Conservation (phyloP, 2,797 vertebrate species). For the Chiroxiphia lanceolata region DNA sequence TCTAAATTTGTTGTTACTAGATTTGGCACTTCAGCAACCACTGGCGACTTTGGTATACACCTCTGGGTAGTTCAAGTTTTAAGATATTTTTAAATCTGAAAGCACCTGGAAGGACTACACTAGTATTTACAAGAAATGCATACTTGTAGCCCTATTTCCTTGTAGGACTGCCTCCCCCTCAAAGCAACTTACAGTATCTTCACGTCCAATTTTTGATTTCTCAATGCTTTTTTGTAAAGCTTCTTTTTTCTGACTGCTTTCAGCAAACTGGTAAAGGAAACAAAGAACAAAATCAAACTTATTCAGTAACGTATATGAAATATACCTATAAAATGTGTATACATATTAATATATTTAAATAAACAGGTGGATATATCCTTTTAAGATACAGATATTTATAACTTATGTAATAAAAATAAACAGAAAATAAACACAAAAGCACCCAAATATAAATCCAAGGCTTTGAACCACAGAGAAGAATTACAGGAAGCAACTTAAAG, state of each 20-base stretch:
- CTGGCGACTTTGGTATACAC: background rate
- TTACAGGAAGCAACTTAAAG: background rate
- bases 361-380: background rate
- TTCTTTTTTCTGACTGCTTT: conserved; percentile 82
- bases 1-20: background rate
- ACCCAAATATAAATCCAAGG: background rate
- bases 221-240: conserved; percentile 80
- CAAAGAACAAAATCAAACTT: background rate
- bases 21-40: background rate
- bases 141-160: background rate
- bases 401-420: background rate
- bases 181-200: conserved; percentile 85
- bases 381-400: background rate
- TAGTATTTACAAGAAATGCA: background rate
- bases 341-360: background rate
- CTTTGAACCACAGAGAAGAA: background rate
- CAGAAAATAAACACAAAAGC: background rate
- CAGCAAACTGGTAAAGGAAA: conserved; percentile 79
- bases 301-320: background rate
- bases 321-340: background rate
- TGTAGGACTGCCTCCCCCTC: background rate
- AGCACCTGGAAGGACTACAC: background rate
- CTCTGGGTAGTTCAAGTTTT: background rate
- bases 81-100: background rate
- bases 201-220: conserved; percentile 88